Evolutionary conservation across 2,113 vertebrate species (phyloP), one percentile per base, ranked within the genome.

Genomic region (Glaucomys volans): DNA sequence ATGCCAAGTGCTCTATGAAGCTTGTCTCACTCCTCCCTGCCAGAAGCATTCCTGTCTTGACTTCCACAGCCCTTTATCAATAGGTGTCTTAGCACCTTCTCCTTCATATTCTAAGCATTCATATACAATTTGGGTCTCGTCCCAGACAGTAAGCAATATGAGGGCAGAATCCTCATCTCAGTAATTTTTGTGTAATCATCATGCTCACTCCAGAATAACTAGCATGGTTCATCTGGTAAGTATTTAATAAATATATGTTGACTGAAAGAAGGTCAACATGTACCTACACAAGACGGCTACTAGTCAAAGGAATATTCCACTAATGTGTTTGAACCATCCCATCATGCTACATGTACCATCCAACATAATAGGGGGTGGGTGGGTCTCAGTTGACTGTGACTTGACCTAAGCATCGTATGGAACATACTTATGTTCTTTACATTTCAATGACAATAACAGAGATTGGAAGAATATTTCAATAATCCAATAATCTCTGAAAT

Each of bases 361-460:
- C 90, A 81, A 16, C 57, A 2, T 8, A n/a, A 50, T 32, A 47
- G 28, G 14, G 2, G 13, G 6, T 1, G 2, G 13, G 6, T 1
- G 40, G 62, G 14, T 72, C 57, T 84, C 28, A 0, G n/a, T 4
- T 24, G 52, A 50, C 62, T 50, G 10, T 40, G 80, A 57, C 9
- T 4, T 22, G 76, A 72, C 40, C 44, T 47, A 35, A 76, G 76
- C 76, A 20, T 44, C 20, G 66, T 17, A 74, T 0, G 9, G 54
- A 87, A 74, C 22, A 64, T 10, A 84, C 0, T 1, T 4, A 22
- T 54, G 28, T 42, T 83, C 50, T 92, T 76, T 64, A 47, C 20
- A 57, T 57, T 44, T 80, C 40, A 87, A 0, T 84, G 67, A 77
- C 35, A 91, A 0, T 84, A 72, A 77, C 35, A 91, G 72, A 95